Evolutionary conservation across 2,113 vertebrate species (phyloP).

Genomic region (Alouatta palliata): DNA sequence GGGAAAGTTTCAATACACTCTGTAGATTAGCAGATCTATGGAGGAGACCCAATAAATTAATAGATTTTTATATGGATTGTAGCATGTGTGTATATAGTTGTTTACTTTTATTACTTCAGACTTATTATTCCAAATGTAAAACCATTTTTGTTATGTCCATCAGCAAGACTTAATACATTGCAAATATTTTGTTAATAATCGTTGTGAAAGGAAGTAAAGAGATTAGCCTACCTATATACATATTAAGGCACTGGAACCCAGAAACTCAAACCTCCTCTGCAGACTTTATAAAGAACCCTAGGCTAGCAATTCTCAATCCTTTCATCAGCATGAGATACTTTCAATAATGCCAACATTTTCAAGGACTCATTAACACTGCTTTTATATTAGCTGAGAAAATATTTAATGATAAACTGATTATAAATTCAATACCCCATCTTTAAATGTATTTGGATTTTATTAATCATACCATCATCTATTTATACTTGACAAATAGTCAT

Average conservation of each 20-base stretch:
- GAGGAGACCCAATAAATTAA: background rate
- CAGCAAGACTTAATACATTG: background rate
- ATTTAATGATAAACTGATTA: background rate
- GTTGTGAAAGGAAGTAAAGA: background rate
- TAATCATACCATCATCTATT: background rate
- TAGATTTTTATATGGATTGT: slow-evolving; percentile 35
- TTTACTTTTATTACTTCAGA: slow-evolving; percentile 36
- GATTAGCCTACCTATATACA: background rate
- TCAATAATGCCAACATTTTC: background rate
- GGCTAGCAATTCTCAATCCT: background rate
- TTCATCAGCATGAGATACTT: background rate
- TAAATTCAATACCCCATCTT: background rate
- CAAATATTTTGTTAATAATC: background rate
- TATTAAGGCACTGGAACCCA: background rate
- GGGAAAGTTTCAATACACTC: background rate
- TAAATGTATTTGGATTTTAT: slow-evolving; percentile 30
- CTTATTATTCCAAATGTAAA: slow-evolving; percentile 23
- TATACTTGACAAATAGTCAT: background rate
- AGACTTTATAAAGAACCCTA: background rate
- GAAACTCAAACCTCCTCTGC: background rate
- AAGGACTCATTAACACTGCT: background rate
- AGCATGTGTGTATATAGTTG: background rate
- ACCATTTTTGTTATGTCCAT: background rate
- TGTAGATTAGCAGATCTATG: background rate
- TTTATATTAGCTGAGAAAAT: background rate